A percentile compares a stretch with the other conserved stretches of the same genome.
phyloP scores from a whole-genome alignment of 2,888 invertebrate species.

The Nomada lathburiana region DNA sequence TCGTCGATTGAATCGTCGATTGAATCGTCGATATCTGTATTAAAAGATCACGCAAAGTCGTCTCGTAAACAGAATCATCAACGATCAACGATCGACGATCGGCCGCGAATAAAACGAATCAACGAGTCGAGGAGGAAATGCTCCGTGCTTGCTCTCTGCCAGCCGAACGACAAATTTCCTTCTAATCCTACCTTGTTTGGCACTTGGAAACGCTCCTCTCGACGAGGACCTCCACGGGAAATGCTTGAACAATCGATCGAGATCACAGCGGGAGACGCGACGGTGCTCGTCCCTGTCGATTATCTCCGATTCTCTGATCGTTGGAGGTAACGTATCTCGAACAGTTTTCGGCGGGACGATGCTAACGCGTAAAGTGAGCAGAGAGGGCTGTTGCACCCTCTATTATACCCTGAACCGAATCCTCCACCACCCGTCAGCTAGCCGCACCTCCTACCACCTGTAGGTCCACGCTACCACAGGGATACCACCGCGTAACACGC shows the following conservation, averaged over 20 bases:
- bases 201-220: conserved; percentile 4
- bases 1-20: too few species aligned
- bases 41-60: not conserved
- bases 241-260: not conserved
- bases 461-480: conserved; percentile 49
- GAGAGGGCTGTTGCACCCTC: conserved; percentile 79
- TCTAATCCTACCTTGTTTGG: conserved; percentile 43
- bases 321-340: not conserved
- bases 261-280: not conserved
- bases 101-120: too few species aligned
- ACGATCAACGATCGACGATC: conserved; percentile 14
- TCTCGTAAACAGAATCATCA: conserved; percentile 58
- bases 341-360: conserved; percentile 70
- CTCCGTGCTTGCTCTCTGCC: not conserved
- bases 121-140: too few species aligned
- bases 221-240: not conserved
- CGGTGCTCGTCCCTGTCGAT: not conserved
- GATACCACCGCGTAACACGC: conserved; percentile 36
- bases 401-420: conserved; percentile 80
- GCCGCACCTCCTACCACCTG: conserved; percentile 75
- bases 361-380: conserved; percentile 76
- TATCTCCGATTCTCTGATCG: not conserved
- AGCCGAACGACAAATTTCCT: too few species aligned
- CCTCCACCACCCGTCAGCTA: conserved; percentile 71
- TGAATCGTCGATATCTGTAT: not conserved